A percentile compares a stretch with the other conserved stretches of the same genome.
These are phyloP conservation scores for Dicentrarchus labrax DNA, from an alignment of 2,113 vertebrate species.

Conservation along the genomic window DNA sequence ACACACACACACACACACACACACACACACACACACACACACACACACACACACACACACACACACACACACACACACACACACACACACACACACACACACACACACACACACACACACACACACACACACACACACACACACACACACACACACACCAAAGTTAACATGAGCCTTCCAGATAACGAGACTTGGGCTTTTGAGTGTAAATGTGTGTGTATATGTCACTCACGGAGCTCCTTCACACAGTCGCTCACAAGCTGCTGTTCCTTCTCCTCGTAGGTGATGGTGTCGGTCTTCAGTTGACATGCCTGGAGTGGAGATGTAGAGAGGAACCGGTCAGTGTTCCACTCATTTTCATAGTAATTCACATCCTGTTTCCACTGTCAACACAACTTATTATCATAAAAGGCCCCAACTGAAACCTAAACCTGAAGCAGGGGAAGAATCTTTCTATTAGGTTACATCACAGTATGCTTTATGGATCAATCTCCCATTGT, in stretches of 20 bases:
- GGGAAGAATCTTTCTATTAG: background rate
- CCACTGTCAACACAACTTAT: background rate
- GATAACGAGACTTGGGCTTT: background rate
- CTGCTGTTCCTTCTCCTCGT: conserved; percentile 97
- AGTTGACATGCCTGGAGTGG: conserved; percentile 90
- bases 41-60: background rate
- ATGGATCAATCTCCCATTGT: background rate
- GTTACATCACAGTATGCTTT: background rate
- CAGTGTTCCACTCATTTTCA: background rate
- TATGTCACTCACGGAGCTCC: conserved; percentile 92
- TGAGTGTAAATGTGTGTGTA: background rate
- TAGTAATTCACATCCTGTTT: background rate
- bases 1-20: no score
- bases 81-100: no score
- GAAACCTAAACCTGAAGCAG: background rate
- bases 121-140: background rate
- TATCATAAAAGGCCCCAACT: background rate
- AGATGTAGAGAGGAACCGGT: background rate
- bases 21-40: background rate
- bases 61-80: background rate
- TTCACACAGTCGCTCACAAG: conserved; percentile 97
- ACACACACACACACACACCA: background rate
- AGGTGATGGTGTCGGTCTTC: conserved; percentile 94
- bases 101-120: no score
- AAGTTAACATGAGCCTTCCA: background rate